Conservation (phyloP, 2,797 vertebrate species). For the Geotria australis region DNA sequence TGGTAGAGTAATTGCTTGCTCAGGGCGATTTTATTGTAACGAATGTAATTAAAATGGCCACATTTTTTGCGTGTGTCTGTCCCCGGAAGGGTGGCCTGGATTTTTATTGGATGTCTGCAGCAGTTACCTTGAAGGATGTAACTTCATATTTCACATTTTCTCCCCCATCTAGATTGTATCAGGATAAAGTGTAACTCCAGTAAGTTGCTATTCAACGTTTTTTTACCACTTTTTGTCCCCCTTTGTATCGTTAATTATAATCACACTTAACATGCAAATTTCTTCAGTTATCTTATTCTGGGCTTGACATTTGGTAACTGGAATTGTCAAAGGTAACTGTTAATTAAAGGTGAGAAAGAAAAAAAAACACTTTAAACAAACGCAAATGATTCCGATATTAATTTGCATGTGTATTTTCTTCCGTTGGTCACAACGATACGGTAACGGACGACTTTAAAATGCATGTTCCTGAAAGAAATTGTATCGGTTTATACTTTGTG, state of each 20-base stretch:
- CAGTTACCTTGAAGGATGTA: conserved; percentile 99
- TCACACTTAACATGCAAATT: neutral
- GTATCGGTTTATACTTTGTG: too few species aligned
- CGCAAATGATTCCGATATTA: too few species aligned
- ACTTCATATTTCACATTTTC: conserved; percentile 99
- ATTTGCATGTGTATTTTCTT: too few species aligned
- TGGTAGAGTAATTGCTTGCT: neutral
- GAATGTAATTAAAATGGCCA: conserved; percentile 50
- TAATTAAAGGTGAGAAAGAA: too few species aligned
- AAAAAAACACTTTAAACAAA: too few species aligned
- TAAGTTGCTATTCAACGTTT: conserved; percentile 99
- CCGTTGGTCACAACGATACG: too few species aligned
- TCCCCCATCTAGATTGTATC: conserved; percentile 99
- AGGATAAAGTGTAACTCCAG: conserved; percentile 99
- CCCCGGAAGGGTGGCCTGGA: conserved; percentile 99
- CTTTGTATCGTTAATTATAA: neutral
- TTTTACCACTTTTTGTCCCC: conserved; percentile 54
- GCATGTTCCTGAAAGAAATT: too few species aligned
- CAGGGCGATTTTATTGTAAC: too few species aligned
- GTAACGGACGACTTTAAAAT: too few species aligned
- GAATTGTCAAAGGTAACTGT: too few species aligned
- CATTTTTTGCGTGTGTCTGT: conserved; percentile 88
- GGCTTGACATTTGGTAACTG: too few species aligned
- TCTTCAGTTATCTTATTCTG: neutral
- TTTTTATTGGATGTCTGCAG: conserved; percentile 99